phyloP scores from a whole-genome alignment of 2,113 vertebrate genomes.

The Pycnonotus jocosus region DNA sequence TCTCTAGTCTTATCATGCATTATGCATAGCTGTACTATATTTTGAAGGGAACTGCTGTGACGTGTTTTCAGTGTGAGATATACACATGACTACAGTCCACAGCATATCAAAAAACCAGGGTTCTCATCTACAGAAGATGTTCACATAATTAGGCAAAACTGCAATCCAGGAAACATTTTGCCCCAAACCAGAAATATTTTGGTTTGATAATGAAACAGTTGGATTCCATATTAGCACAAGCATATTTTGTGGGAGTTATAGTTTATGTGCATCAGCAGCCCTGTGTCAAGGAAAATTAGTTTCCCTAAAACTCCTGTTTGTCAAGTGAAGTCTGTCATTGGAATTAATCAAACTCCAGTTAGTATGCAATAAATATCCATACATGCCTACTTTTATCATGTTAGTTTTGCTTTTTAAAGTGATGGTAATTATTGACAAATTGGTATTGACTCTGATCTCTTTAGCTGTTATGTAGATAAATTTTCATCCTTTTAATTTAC shows the following conservation, averaged over 20 bases:
- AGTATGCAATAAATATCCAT: background rate
- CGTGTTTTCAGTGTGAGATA: constrained; percentile 16
- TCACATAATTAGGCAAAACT: background rate
- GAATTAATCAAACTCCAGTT: background rate
- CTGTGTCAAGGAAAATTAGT: background rate
- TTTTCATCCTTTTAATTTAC: constrained; percentile 35
- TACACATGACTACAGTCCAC: background rate
- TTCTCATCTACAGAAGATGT: background rate
- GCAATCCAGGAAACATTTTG: background rate
- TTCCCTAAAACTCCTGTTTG: background rate
- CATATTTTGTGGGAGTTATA: background rate
- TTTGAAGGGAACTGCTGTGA: constrained; percentile 39
- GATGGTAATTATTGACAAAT: constrained; percentile 13
- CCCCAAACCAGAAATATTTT: background rate
- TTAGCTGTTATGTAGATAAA: background rate
- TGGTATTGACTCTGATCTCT: background rate
- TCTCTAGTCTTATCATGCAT: constrained; percentile 5
- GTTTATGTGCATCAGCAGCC: background rate
- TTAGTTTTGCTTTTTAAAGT: constrained; percentile 16
- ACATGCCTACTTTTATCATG: background rate
- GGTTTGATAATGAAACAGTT: background rate
- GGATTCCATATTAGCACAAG: background rate
- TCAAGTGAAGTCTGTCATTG: background rate
- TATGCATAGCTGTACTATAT: constrained; percentile 30
- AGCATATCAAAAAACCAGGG: background rate